Evolutionary conservation across 2,888 invertebrate species (phyloP), one percentile per base, ranked within the genome.

Genomic region (Catocala fraxini): DNA sequence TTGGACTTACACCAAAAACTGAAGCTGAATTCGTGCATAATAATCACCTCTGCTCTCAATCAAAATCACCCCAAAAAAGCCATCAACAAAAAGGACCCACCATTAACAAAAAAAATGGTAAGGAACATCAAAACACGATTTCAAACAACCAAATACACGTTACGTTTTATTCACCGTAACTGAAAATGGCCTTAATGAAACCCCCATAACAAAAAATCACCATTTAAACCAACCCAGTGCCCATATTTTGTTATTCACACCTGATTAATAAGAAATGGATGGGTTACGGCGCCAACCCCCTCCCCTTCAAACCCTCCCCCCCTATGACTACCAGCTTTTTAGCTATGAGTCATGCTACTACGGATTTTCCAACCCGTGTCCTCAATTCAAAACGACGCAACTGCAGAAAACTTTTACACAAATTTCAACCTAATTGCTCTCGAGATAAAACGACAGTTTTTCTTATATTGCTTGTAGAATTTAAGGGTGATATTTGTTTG

Each of bases 181-280:
- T 10, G 56, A 52, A 65, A 60, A 42, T 5, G 53, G 53, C 10
- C 49, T 15, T 54, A 59, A 70, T 65, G 43, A 68, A 64, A 56
- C 61, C 59, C 10, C 55, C 55, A 48, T 65, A 51, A 71, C 52
- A 63, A 66, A 65, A 70, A 59, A 55, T 45, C 12, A 59, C 35
- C 59, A 68, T 64, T 59, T 66, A 58, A 72, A 64, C 47, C 49
- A 59, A 56, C 42, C 46, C 55, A 59, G 56, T 59, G 55, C 52
- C 52, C 61, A 68, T 65, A 66, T 68, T 74, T 63, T 56, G 61
- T 69, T 69, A 70, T 79, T 77, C 66, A 72, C 77, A 79, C 79
- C 75, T 79, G 70, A 73, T 78, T 78, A 79, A 71, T 77, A 75
- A 75, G 53, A 67, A 70, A 75, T 71, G 70, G 65, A 70, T 66